Evolutionary conservation across 2,797 vertebrate genomes (phyloP), one percentile per base, ranked within the genome.

Genomic region (Chiropotes sagulatus): DNA sequence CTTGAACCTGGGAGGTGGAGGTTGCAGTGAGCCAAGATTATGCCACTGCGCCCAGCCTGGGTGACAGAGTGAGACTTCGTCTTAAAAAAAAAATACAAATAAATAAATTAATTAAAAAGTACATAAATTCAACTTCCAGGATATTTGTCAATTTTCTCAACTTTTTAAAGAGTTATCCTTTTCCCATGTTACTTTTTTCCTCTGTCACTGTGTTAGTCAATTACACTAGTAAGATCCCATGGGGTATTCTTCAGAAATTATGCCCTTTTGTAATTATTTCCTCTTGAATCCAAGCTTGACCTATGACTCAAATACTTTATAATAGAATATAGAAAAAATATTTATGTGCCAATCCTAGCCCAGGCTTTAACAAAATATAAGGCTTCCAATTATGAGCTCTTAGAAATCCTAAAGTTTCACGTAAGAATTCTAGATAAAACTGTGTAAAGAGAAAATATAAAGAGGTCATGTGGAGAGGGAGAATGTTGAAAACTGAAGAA

Each of bases 321-420:
- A 39, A 52, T 28, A 79, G 7, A 46, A 67, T 12, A n/a, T 3
- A 17, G 19, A 13, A 48, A 41, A 88, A 76, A 52, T 50, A 19
- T 15, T 41, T 20, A 5, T 20, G 0, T 93, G 19, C 4, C 48
- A 20, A 4, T 50, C 14, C 39, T 30, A 36, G 2, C 4, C 0
- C 61, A n/a, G 26, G 4, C 28, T 52, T 93, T 76, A 39, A 81
- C 26, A 58, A 67, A 7, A 2, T 22, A 24, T 44, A 80, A 54
- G 88, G 5, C 12, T 44, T 93, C 13, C 13, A 61, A n/a, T 76
- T 76, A 44, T 50, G 39, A 50, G 13, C 28, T 30, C 1, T 52
- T 26, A 14, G 17, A 22, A 81, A 41, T 75, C 33, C 36, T 41
- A 33, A 30, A n/a, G 5, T 20, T 19, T 13, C 30, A 15, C 33